Conservation (phyloP, 1,140 invertebrate species). For the Nebria ingens region DNA sequence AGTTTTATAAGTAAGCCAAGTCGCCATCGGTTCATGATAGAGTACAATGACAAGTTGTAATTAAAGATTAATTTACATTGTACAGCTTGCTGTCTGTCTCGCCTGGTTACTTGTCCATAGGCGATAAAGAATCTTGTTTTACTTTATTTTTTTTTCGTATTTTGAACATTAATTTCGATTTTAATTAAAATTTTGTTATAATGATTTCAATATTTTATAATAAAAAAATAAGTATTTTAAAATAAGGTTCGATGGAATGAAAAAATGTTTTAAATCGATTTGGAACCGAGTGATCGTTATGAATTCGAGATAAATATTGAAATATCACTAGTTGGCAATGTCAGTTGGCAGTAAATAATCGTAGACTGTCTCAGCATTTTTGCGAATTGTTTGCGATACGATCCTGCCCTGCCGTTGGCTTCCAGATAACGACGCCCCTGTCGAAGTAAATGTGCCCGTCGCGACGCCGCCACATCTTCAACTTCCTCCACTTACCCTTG, state of each 20-base stretch:
- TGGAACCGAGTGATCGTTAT: neutral
- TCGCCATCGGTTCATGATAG: neutral
- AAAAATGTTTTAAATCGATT: no score
- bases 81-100: neutral
- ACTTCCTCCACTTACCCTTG: neutral
- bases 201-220: no score
- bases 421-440: constrained; percentile 4
- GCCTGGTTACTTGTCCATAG: neutral
- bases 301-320: constrained; percentile 9
- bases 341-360: constrained; percentile 4
- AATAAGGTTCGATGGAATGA: no score
- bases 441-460: constrained; percentile 2
- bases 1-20: neutral
- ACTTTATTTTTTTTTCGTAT: neutral
- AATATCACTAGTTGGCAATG: neutral
- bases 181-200: constrained; percentile 1
- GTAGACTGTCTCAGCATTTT: constrained; percentile 2
- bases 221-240: no score
- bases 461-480: constrained; percentile 2
- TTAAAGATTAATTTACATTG: neutral
- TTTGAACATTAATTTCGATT: neutral
- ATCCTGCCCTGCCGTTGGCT: neutral
- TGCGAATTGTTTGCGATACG: constrained; percentile 8
- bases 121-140: neutral
- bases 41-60: neutral